A percentile compares a stretch with the other conserved stretches of the same genome.
Conservation (phyloP, 2,888 invertebrate genomes). For the Agriopis leucophaearia region DNA sequence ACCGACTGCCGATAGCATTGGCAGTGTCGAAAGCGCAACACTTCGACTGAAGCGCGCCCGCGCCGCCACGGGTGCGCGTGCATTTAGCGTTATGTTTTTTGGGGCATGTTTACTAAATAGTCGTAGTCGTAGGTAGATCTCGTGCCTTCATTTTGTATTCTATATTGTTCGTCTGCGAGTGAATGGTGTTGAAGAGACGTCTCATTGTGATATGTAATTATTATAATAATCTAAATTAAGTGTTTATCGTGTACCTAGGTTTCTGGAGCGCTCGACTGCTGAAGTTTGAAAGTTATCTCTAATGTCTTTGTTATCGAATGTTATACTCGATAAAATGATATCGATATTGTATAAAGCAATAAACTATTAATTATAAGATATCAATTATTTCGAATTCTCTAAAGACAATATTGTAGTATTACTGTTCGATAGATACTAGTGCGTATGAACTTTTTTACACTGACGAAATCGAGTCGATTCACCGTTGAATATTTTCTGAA, state of each 20-base stretch:
- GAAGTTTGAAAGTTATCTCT: slow-evolving; percentile 72
- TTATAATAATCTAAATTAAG: slow-evolving; percentile 85
- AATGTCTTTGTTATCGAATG: slow-evolving; percentile 76
- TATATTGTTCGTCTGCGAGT: slow-evolving; percentile 80
- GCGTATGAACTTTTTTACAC: slow-evolving; percentile 75
- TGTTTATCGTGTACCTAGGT: slow-evolving; percentile 79
- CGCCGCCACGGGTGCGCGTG: slow-evolving; percentile 61
- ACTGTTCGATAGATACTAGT: slow-evolving; percentile 57
- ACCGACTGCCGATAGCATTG: slow-evolving; percentile 63
- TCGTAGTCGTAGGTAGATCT: slow-evolving; percentile 82
- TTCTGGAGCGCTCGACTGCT: slow-evolving; percentile 76
- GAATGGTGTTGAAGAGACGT: slow-evolving; percentile 80
- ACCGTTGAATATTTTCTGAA: slow-evolving; percentile 84
- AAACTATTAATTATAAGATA: slow-evolving; percentile 80
- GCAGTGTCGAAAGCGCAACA: slow-evolving; percentile 70
- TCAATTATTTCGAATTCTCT: slow-evolving; percentile 75
- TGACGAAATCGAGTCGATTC: slow-evolving; percentile 76
- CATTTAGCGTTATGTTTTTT: slow-evolving; percentile 78
- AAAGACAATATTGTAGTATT: slow-evolving; percentile 79
- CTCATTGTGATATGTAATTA: slow-evolving; percentile 87
- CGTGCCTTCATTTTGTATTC: slow-evolving; percentile 84
- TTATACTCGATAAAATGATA: slow-evolving; percentile 70
- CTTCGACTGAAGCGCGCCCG: slow-evolving; percentile 75
- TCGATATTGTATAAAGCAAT: slow-evolving; percentile 84
- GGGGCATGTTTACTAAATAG: slow-evolving; percentile 76